These are phyloP conservation scores for Ammodytes dubius DNA, from an alignment of 2,113 vertebrate genomes.

Conservation along the genomic window DNA sequence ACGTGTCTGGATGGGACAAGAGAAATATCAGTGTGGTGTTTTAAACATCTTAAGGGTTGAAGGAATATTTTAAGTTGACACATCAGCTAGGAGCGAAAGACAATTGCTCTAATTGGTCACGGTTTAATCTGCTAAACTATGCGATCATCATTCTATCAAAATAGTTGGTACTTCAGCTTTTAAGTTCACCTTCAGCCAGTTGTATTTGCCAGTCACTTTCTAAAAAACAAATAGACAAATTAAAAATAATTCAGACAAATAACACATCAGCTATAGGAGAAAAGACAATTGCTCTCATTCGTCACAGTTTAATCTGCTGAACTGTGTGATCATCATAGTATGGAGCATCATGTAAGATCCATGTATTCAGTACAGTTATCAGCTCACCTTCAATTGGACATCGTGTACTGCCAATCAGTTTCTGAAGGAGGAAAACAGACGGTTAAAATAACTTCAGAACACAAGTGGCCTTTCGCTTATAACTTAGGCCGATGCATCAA, in stretches of 20 bases:
- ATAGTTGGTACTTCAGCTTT: no score
- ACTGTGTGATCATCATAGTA: conserved; percentile 68
- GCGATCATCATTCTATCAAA: conserved; percentile 48
- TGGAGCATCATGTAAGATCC: neutral
- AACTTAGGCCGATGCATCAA: conserved; percentile 57
- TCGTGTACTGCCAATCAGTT: no score
- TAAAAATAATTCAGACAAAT: no score
- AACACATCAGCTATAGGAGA: no score
- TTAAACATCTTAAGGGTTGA: rapidly evolving
- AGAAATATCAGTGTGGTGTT: rapidly evolving
- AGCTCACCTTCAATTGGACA: conserved; percentile 16
- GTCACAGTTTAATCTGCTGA: conserved; percentile 51
- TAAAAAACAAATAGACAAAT: no score
- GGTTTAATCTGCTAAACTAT: conserved; percentile 52
- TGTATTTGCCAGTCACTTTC: no score
- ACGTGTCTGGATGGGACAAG: neutral
- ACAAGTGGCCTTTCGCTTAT: no score
- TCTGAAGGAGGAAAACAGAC: no score
- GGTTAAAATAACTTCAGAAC: no score
- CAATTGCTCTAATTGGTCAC: conserved; percentile 73
- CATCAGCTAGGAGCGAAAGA: conserved; percentile 87
- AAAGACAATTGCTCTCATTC: neutral
- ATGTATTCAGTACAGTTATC: rapidly evolving
- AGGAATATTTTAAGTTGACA: rapidly evolving
- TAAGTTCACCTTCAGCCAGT: no score